Evolutionary conservation across 2,888 invertebrate species (phyloP).

Genomic region (Drosophila gaucha): DNA sequence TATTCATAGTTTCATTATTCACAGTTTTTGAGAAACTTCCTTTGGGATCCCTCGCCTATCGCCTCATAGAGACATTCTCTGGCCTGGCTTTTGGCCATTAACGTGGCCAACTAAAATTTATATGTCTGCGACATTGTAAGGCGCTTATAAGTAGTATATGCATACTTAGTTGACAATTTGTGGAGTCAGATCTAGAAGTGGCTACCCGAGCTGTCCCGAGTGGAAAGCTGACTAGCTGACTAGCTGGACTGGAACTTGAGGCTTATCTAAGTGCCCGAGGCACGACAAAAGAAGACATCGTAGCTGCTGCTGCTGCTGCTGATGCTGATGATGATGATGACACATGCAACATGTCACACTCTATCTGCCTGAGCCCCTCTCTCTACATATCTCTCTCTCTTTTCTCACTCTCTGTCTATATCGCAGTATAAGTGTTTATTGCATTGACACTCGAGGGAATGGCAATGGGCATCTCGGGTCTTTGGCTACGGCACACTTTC

Average conservation of each 20-base stretch:
- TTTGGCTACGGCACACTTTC: slow-evolving; percentile 68
- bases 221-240: slow-evolving; percentile 19
- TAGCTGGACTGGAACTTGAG: slow-evolving; percentile 23
- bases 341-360: slow-evolving; percentile 68
- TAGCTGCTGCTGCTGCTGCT: slow-evolving; percentile 24
- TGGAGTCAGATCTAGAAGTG: slow-evolving; percentile 31
- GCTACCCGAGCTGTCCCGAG: slow-evolving; percentile 16
- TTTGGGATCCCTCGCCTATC: slow-evolving; percentile 24
- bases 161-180: slow-evolving; percentile 75
- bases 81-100: slow-evolving; percentile 48
- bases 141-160: slow-evolving; percentile 67
- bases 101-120: slow-evolving; percentile 64
- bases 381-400: slow-evolving; percentile 7
- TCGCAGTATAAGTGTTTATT: slow-evolving; percentile 68
- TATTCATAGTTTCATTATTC: no score
- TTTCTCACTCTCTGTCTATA: not conserved
- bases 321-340: slow-evolving; percentile 60
- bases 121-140: slow-evolving; percentile 66
- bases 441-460: slow-evolving; percentile 70
- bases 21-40: not conserved
- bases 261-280: slow-evolving; percentile 73
- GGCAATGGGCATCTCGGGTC: slow-evolving; percentile 21
- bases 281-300: slow-evolving; percentile 68
- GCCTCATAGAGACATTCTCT: slow-evolving; percentile 33
- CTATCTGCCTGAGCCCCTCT: slow-evolving; percentile 1